These are phyloP conservation scores for Batillaria attramentaria DNA, from an alignment of 1,140 invertebrate genomes.

Conservation along the genomic window DNA sequence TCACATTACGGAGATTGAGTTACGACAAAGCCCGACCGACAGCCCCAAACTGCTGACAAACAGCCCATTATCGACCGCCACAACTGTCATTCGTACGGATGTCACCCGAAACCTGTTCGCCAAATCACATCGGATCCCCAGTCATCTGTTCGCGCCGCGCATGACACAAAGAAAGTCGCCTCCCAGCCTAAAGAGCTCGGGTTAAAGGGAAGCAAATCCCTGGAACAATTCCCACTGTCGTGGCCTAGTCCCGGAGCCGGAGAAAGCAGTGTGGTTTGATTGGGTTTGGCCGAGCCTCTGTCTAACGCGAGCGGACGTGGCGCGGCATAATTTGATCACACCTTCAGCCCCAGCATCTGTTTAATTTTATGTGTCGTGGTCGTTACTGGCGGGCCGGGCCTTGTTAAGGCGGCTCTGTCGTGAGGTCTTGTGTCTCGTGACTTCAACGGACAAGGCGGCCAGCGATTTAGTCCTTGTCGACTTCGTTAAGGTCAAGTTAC, in stretches of 20 bases:
- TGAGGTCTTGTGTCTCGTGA: too few relatives aligned
- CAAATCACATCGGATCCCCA: neutral
- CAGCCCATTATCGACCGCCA: too few relatives aligned
- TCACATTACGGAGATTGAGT: too few relatives aligned
- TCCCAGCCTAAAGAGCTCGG: constrained; percentile 9
- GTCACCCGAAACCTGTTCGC: neutral
- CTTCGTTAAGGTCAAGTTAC: too few relatives aligned
- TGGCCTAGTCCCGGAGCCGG: neutral
- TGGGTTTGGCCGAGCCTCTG: constrained; percentile 14
- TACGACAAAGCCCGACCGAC: too few relatives aligned
- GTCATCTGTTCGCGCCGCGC: neutral
- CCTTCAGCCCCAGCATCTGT: constrained; percentile 32
- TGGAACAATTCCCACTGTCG: constrained; percentile 28
- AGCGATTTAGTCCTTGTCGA: too few relatives aligned
- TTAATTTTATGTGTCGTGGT: constrained; percentile 33
- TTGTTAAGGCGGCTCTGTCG: too few relatives aligned
- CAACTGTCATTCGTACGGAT: too few relatives aligned
- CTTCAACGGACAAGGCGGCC: too few relatives aligned
- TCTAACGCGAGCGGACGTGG: constrained; percentile 32
- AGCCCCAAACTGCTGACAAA: too few relatives aligned
- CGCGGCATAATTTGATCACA: constrained; percentile 29
- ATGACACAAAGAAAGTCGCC: constrained; percentile 14
- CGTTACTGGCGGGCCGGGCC: too few relatives aligned
- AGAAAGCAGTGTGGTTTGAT: constrained; percentile 13
- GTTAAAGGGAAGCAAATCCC: constrained; percentile 20